A percentile compares a stretch with the other conserved stretches of the same genome.
phyloP scores from a whole-genome alignment of 2,797 vertebrate genomes.

The Chiroxiphia lanceolata region DNA sequence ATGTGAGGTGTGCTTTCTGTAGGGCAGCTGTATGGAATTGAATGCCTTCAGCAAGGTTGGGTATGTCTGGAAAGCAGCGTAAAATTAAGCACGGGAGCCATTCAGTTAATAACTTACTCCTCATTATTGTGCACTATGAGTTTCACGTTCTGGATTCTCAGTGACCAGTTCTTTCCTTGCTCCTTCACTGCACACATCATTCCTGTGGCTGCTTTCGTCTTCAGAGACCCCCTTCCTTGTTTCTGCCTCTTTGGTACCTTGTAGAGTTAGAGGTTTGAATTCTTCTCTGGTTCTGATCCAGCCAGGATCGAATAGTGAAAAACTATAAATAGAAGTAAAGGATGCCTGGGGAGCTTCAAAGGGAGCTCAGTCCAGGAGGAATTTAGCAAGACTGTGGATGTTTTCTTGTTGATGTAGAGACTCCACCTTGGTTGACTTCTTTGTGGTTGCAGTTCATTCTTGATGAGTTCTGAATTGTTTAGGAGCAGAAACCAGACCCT shows the following conservation, averaged over 20 bases:
- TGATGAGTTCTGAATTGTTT: neutral
- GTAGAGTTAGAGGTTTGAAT: neutral
- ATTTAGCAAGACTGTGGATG: neutral
- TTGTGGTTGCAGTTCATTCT: neutral
- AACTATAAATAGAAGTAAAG: neutral
- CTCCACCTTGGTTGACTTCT: neutral
- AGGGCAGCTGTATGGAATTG: neutral
- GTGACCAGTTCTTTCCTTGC: neutral
- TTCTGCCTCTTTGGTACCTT: neutral
- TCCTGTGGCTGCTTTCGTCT: neutral
- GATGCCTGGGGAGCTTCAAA: neutral
- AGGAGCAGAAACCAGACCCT: neutral
- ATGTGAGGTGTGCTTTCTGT: neutral
- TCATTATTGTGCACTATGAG: neutral
- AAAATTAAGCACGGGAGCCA: neutral
- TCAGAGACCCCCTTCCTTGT: neutral
- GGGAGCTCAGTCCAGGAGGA: neutral
- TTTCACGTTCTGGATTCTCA: neutral
- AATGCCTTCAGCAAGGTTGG: neutral
- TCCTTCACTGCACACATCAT: neutral
- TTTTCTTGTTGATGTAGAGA: neutral
- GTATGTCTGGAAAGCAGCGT: fast-evolving
- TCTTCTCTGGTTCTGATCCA: neutral
- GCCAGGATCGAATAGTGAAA: neutral
- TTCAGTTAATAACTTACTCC: neutral